A percentile compares a stretch with the other conserved stretches of the same genome.
Conservation (phyloP, 1,140 invertebrate genomes). For the Cecropterus lyciades region DNA sequence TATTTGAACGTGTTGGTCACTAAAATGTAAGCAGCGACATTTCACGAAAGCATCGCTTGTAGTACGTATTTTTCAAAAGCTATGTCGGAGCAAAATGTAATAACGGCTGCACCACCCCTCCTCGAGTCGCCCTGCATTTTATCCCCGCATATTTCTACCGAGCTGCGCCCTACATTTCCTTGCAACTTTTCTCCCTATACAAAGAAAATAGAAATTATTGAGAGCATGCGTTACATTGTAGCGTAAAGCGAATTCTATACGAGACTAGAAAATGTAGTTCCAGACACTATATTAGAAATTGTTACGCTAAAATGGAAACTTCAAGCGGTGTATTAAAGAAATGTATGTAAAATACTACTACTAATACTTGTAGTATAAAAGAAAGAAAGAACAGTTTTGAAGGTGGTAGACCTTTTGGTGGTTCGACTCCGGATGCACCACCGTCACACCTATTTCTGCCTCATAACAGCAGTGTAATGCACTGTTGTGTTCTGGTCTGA, state of each 20-base stretch:
- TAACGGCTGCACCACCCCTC: constrained; percentile 49
- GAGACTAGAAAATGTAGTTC: constrained; percentile 8
- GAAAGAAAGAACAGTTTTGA: too few relatives aligned
- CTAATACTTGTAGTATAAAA: too few relatives aligned
- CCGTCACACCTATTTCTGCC: too few relatives aligned
- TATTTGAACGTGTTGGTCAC: neutral
- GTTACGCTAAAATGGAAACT: neutral
- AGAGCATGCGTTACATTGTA: constrained; percentile 14
- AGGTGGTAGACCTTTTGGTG: too few relatives aligned
- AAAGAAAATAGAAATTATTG: constrained; percentile 38
- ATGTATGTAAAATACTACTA: too few relatives aligned
- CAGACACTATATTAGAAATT: neutral
- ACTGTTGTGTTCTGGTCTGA: too few relatives aligned
- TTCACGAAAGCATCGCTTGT: constrained; percentile 32
- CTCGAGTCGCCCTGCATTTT: constrained; percentile 47
- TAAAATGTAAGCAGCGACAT: constrained; percentile 32
- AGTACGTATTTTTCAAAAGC: constrained; percentile 57
- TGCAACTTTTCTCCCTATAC: constrained; percentile 35
- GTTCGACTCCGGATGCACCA: too few relatives aligned
- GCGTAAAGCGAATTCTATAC: constrained; percentile 4
- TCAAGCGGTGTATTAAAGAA: too few relatives aligned
- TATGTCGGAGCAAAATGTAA: constrained; percentile 59
- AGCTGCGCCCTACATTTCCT: constrained; percentile 40
- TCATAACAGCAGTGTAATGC: too few relatives aligned
- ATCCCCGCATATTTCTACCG: constrained; percentile 45